phyloP scores from a whole-genome alignment of 2,113 vertebrate genomes.

The rabbit (Oryctolagus cuniculus) region DNA sequence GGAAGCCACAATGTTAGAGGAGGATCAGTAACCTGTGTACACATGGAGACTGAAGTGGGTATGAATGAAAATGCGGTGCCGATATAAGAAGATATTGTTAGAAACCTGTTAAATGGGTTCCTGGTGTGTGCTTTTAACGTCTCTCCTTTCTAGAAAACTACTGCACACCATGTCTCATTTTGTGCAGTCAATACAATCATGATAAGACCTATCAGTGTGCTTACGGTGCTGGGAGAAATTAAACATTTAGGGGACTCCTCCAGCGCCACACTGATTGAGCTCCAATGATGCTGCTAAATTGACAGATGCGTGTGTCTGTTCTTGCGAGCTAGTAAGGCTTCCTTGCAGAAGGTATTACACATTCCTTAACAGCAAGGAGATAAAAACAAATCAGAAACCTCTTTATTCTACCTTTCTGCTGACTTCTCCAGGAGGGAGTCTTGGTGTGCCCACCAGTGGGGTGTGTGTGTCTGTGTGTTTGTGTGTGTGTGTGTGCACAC shows the following conservation, averaged over 20 bases:
- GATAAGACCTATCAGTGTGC: constrained; percentile 71
- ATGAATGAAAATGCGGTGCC: constrained; percentile 41
- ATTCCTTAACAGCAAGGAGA: constrained; percentile 57
- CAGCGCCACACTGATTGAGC: constrained; percentile 45
- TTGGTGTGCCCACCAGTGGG: accelerated
- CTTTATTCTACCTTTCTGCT: constrained; percentile 48
- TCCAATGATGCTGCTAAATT: constrained; percentile 61
- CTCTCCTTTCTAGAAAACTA: constrained; percentile 62
- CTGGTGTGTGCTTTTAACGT: constrained; percentile 60
- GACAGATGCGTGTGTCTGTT: constrained; percentile 58
- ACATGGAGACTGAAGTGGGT: neutral
- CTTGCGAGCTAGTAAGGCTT: neutral
- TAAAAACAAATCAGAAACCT: constrained; percentile 52
- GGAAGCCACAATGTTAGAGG: neutral
- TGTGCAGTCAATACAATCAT: constrained; percentile 71
- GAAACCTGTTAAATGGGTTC: constrained; percentile 75
- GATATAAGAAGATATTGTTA: constrained; percentile 67
- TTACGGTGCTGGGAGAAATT: constrained; percentile 63
- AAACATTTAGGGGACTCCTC: constrained; percentile 75
- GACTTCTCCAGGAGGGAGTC: neutral
- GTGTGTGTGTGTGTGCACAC: neutral
- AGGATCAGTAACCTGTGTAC: neutral
- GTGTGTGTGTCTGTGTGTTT: accelerated
- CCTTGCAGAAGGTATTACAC: constrained; percentile 54
- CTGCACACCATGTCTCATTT: constrained; percentile 58